phyloP scores from a whole-genome alignment of 2,888 invertebrate species.

The Ernsta delagoae region DNA sequence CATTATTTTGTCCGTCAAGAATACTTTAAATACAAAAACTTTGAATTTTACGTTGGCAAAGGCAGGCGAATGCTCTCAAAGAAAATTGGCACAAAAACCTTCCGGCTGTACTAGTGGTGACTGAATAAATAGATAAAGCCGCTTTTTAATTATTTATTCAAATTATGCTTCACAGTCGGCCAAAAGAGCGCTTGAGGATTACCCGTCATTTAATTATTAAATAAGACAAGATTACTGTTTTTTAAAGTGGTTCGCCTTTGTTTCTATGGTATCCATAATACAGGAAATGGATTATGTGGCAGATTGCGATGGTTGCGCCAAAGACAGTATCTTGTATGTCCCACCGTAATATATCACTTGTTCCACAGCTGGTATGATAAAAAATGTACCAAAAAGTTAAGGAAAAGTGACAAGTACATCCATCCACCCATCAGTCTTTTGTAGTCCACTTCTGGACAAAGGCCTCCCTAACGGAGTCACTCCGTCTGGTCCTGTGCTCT shows the following conservation, averaged over 20 bases:
- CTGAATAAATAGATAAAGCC: conserved; percentile 1
- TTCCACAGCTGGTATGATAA: too few species aligned
- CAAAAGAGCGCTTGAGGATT: not conserved
- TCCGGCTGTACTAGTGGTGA: not conserved
- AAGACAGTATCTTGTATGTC: too few species aligned
- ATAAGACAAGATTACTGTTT: not conserved
- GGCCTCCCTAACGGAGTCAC: too few species aligned
- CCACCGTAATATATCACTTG: too few species aligned
- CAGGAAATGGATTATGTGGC: not conserved
- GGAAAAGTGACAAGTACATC: too few species aligned
- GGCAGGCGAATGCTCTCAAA: conserved; percentile 7
- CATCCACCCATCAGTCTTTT: too few species aligned
- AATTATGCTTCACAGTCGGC: not conserved
- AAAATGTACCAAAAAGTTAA: too few species aligned
- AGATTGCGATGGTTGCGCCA: too few species aligned
- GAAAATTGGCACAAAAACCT: conserved; percentile 9
- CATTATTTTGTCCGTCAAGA: conserved; percentile 1
- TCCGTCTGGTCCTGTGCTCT: too few species aligned
- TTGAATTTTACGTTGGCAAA: not conserved
- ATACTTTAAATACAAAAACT: conserved; percentile 6
- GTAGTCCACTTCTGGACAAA: too few species aligned
- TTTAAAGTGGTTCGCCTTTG: not conserved
- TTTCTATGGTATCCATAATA: not conserved
- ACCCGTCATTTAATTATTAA: not conserved
- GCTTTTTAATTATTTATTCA: conserved; percentile 4